These are phyloP conservation scores for Rhabditoides inermis DNA, from an alignment of 2,888 invertebrate species.

Conservation along the genomic window DNA sequence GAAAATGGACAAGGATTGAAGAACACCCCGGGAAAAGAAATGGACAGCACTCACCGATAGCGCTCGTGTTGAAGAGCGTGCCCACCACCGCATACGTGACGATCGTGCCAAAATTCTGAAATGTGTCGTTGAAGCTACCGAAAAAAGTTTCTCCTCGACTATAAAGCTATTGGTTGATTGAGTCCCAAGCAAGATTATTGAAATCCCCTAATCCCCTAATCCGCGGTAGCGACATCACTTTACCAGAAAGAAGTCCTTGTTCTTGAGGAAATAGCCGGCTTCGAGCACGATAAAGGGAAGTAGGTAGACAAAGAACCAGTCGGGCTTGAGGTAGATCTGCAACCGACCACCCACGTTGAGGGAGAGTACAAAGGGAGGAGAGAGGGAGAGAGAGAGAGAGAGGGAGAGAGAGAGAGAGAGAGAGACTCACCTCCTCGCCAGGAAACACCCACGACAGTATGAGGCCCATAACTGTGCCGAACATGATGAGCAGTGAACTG, in stretches of 20 bases:
- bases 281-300: slow-evolving; percentile 94
- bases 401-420: background rate
- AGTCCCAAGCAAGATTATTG: no score
- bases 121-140: no score
- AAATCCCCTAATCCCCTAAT: no score
- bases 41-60: slow-evolving; percentile 53
- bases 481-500: slow-evolving; percentile 26
- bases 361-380: background rate
- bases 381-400: background rate
- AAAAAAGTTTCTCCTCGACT: no score
- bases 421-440: slow-evolving; percentile 3
- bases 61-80: slow-evolving; percentile 82
- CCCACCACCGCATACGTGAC: slow-evolving; percentile 80
- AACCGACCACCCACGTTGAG: background rate
- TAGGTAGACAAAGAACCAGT: slow-evolving; percentile 92
- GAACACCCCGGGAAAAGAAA: no score
- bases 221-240: no score
- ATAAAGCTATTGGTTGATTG: no score
- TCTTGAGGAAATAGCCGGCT: slow-evolving; percentile 97
- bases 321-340: slow-evolving; percentile 55
- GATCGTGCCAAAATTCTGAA: slow-evolving; percentile 87
- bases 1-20: no score
- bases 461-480: slow-evolving; percentile 24
- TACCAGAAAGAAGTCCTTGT: slow-evolving; percentile 88
- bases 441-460: slow-evolving; percentile 11